Evolutionary conservation across 2,888 invertebrate genomes (phyloP), one percentile per base, ranked within the genome.

Genomic region (Drosophila antonietae): DNA sequence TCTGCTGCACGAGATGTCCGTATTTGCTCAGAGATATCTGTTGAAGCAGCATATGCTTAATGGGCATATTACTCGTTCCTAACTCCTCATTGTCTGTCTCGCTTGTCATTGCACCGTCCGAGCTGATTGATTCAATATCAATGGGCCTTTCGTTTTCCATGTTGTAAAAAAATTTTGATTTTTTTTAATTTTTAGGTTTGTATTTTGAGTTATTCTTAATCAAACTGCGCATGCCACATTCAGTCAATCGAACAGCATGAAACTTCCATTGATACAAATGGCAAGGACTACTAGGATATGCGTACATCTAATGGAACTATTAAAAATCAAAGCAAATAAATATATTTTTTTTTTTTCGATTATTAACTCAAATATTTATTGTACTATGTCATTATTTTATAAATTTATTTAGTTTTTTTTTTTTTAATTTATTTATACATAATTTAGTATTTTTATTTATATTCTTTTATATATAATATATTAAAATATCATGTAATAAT

Each of bases 141-240:
- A 35, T n/a, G 37, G 68, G 57, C 60, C 39, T 23, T 14, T 73
- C 65, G 9, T 49, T 63, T 33, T 66, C 59, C 74, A 60, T 56
- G 31, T 15, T 66, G 37, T 23, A n/a, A 4, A 53, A 41, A 67
- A 55, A 33, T 35, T 23, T 31, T 6, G 37, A 31, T 37, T 37
- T 37, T 37, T 23, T n/a, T 18, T 2, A 67, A 39, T 28, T 53
- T 57, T n/a, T 2, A 10, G 41, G 12, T 56, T 37, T 56, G 6
- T 37, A 12, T 20, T 63, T 46, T 56, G 10, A 6, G 44, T 18
- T 23, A 53, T 37, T 31, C 8, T 5, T 37, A 52, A 28, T 65
- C 20, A 62, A 55, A 55, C 23, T 52, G 37, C 44, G 8, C 31
- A 1, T 9, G 33, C 0, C 12, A 31, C 7, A 33, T 10, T 18